Evolutionary conservation across 1,140 invertebrate species (phyloP).

Genomic region (Dinothrombium tinctorium): DNA sequence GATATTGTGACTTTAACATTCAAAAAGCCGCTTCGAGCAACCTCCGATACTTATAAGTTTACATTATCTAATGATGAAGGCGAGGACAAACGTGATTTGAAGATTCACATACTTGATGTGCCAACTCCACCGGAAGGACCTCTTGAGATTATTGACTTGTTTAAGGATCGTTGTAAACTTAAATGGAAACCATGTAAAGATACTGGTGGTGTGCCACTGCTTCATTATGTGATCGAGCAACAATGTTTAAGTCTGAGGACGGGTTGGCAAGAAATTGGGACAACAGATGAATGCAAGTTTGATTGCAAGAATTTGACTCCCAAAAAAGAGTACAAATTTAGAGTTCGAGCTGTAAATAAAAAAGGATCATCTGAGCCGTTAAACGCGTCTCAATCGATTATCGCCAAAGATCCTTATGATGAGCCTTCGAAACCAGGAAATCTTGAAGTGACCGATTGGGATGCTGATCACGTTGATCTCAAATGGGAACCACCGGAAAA

Average conservation of each 20-base stretch:
- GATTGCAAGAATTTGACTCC: constrained; percentile 64
- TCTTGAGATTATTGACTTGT: constrained; percentile 72
- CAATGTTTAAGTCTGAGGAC: constrained; percentile 45
- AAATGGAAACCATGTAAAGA: constrained; percentile 74
- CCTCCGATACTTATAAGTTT: constrained; percentile 55
- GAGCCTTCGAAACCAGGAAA: constrained; percentile 65
- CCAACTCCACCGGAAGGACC: constrained; percentile 58
- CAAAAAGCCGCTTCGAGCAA: constrained; percentile 56
- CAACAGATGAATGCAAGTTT: constrained; percentile 35
- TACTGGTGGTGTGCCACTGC: constrained; percentile 70
- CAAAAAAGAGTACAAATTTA: constrained; percentile 60
- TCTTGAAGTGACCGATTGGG: constrained; percentile 49
- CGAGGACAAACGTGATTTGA: constrained; percentile 55
- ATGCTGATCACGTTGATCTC: not conserved
- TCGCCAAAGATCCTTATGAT: constrained; percentile 87
- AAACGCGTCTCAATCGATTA: constrained; percentile 65
- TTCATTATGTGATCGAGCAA: constrained; percentile 80
- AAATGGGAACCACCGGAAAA: constrained; percentile 68
- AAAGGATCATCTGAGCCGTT: constrained; percentile 80
- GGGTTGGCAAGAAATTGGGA: constrained; percentile 57
- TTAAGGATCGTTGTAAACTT: constrained; percentile 68
- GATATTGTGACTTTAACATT: constrained; percentile 70
- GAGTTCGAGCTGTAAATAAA: constrained; percentile 73
- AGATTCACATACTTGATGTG: constrained; percentile 43
- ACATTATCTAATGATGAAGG: constrained; percentile 65